phyloP scores from a whole-genome alignment of 2,797 vertebrate genomes.

The Coregonus suidteri region DNA sequence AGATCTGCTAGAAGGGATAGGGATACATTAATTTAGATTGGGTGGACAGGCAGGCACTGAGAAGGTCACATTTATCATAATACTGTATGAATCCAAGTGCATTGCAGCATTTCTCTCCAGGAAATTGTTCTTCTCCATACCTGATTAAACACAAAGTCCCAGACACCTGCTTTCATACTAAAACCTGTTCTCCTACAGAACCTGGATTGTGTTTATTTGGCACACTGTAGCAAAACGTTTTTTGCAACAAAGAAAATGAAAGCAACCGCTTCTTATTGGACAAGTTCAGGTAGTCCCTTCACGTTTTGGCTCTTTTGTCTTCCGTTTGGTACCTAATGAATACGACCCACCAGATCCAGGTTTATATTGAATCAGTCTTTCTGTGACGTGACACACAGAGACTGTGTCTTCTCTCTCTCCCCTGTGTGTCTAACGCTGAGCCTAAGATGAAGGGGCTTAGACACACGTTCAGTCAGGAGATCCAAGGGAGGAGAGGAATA shows the following conservation, averaged over 20 bases:
- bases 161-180: background rate
- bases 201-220: background rate
- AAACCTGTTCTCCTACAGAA: background rate
- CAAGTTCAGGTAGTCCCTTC: background rate
- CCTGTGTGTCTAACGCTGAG: background rate
- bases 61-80: conserved; percentile 7
- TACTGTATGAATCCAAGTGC: background rate
- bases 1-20: too few species aligned
- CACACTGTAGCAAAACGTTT: background rate
- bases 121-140: background rate
- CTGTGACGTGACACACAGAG: background rate
- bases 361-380: conserved; percentile 2
- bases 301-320: background rate
- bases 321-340: background rate
- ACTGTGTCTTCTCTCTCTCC: background rate
- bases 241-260: background rate
- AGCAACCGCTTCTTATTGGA: background rate
- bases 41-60: background rate
- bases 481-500: background rate
- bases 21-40: background rate
- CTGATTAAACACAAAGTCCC: background rate
- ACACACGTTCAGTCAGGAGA: conserved; percentile 1
- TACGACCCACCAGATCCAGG: background rate
- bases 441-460: background rate
- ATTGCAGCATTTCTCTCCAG: background rate